phyloP scores from a whole-genome alignment of 2,797 vertebrate genomes.

The Cyclura pinguis region DNA sequence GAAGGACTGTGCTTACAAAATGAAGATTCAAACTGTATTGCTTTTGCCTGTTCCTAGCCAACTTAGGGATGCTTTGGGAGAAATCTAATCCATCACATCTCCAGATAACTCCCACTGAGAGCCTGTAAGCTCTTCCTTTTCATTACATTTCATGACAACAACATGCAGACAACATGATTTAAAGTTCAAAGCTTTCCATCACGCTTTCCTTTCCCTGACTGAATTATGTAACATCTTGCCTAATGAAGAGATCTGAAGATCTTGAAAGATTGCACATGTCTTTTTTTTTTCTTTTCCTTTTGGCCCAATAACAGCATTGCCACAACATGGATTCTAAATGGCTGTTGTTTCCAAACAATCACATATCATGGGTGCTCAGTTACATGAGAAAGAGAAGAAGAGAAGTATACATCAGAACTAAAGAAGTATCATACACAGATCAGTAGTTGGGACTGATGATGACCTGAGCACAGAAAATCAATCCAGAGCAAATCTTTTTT shows the following conservation, averaged over 20 bases:
- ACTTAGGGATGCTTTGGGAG: too few species aligned
- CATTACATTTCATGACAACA: neutral
- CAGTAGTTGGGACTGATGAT: neutral
- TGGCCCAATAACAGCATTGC: too few species aligned
- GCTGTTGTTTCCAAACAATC: conserved; percentile 1
- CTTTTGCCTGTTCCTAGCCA: too few species aligned
- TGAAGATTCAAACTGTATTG: neutral
- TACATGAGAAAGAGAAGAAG: fast-evolving
- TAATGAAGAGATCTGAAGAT: too few species aligned
- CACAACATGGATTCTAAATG: neutral
- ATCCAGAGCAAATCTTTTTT: neutral
- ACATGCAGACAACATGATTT: neutral
- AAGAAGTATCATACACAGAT: neutral
- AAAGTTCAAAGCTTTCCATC: too few species aligned
- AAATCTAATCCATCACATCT: too few species aligned
- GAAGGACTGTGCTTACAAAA: neutral
- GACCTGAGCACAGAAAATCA: neutral
- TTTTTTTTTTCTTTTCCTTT: too few species aligned
- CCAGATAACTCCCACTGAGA: too few species aligned
- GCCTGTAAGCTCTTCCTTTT: too few species aligned
- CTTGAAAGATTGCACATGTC: too few species aligned
- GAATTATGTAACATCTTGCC: too few species aligned
- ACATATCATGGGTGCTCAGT: neutral
- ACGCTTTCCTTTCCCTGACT: too few species aligned
- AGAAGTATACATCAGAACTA: neutral